Conservation (phyloP, 2,888 invertebrate species). For the Drosophila pseudotalamancana region DNA sequence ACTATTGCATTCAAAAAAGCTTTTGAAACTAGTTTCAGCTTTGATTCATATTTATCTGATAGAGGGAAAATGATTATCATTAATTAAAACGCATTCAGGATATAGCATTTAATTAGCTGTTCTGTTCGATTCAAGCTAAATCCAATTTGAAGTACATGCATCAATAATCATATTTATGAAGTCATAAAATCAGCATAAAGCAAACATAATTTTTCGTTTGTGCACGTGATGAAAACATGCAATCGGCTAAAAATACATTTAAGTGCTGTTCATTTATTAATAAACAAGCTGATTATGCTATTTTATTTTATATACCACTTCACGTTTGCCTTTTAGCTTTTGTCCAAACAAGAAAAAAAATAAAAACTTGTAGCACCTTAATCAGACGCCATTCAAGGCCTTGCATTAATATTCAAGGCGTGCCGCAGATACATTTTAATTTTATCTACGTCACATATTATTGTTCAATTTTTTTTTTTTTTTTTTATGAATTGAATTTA, state of each 20-base stretch:
- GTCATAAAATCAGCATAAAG: constrained; percentile 61
- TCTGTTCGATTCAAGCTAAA: background rate
- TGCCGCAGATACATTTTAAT: constrained; percentile 46
- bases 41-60: no score
- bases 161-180: constrained; percentile 31
- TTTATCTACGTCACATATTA: constrained; percentile 72
- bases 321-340: constrained; percentile 56
- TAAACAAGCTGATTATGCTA: constrained; percentile 22
- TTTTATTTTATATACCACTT: constrained; percentile 35
- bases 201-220: constrained; percentile 44
- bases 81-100: background rate
- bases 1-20: no score
- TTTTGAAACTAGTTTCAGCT: background rate
- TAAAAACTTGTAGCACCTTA: constrained; percentile 43
- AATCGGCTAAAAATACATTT: constrained; percentile 53
- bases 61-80: no score
- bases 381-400: constrained; percentile 55
- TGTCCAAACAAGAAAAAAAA: constrained; percentile 14
- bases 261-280: constrained; percentile 20
- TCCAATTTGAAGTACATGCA: background rate
- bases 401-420: constrained; percentile 72
- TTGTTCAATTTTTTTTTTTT: constrained; percentile 21
- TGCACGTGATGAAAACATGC: constrained; percentile 66
- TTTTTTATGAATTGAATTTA: no score
- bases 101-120: constrained; percentile 1